phyloP scores from a whole-genome alignment of 2,888 invertebrate species.

The Alcis repandata region DNA sequence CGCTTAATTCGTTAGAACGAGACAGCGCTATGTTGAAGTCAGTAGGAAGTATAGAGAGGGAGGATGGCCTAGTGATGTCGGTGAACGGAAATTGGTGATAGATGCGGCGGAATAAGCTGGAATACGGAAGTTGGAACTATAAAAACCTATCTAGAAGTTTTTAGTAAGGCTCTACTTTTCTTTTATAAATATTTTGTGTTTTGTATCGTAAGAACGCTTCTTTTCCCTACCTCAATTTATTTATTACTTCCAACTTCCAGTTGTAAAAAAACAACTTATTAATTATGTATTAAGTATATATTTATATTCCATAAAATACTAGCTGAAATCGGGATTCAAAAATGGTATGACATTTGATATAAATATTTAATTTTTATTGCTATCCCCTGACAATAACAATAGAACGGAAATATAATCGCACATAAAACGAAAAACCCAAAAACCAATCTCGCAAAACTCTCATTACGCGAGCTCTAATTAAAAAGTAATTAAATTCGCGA shows the following conservation, averaged over 20 bases:
- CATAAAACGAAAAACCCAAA: constrained; percentile 63
- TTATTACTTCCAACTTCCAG: too few species aligned
- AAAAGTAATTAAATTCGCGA: constrained; percentile 85
- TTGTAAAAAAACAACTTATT: too few species aligned
- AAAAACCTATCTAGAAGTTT: constrained; percentile 46
- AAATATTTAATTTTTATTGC: background rate
- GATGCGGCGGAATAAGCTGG: constrained; percentile 52
- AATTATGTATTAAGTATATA: too few species aligned
- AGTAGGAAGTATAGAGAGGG: constrained; percentile 51
- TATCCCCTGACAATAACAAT: constrained; percentile 1
- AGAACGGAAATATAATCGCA: constrained; percentile 54
- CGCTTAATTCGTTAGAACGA: constrained; percentile 67
- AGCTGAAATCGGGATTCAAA: too few species aligned
- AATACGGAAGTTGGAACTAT: constrained; percentile 51
- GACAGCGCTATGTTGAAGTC: constrained; percentile 44
- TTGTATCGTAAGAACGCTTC: too few species aligned
- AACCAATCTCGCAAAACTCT: constrained; percentile 74
- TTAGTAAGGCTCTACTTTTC: constrained; percentile 1
- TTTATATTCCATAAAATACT: background rate
- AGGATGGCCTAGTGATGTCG: constrained; percentile 50
- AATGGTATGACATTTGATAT: background rate
- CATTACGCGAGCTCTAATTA: constrained; percentile 82
- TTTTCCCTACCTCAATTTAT: too few species aligned
- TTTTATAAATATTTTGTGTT: background rate
- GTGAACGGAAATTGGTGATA: constrained; percentile 62